Conservation (phyloP, 2,113 vertebrate species). For the Nematolebias whitei region DNA sequence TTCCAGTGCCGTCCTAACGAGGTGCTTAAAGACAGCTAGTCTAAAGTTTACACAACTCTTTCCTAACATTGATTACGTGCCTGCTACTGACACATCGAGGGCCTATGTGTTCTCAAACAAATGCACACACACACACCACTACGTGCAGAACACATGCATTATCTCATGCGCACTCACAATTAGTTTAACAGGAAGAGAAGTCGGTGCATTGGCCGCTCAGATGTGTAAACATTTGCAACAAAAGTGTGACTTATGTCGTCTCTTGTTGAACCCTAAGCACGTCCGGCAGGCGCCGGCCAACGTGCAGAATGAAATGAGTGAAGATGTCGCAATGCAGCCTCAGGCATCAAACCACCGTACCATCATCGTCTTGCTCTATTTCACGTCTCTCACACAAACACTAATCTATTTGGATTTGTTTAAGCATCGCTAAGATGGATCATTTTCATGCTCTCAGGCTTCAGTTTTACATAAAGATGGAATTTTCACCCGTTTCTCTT, state of each 20-base stretch:
- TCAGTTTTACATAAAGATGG: too few species aligned
- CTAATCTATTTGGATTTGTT: too few species aligned
- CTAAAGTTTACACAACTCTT: constrained; percentile 65
- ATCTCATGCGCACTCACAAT: constrained; percentile 54
- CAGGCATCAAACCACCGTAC: neutral
- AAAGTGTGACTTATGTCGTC: constrained; percentile 47
- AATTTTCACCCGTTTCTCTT: neutral
- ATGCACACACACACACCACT: constrained; percentile 18
- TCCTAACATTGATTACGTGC: constrained; percentile 54
- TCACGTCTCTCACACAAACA: neutral
- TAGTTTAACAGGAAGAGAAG: constrained; percentile 44
- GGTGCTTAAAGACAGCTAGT: constrained; percentile 65
- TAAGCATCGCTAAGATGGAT: too few species aligned
- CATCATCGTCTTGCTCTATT: neutral
- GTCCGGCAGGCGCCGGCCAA: constrained; percentile 35
- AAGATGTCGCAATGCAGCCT: neutral
- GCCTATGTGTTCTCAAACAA: constrained; percentile 7
- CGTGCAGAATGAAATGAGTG: neutral
- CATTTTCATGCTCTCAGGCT: too few species aligned
- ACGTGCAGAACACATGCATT: constrained; percentile 26
- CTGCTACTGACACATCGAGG: constrained; percentile 39
- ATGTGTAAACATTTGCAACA: constrained; percentile 58
- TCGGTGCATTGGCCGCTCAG: constrained; percentile 40
- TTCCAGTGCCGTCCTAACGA: constrained; percentile 56
- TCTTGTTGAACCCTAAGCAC: constrained; percentile 31